Base-by-base conservation (phyloP, 2,113 vertebrate genomes). In the Anhinga anhinga region DNA sequence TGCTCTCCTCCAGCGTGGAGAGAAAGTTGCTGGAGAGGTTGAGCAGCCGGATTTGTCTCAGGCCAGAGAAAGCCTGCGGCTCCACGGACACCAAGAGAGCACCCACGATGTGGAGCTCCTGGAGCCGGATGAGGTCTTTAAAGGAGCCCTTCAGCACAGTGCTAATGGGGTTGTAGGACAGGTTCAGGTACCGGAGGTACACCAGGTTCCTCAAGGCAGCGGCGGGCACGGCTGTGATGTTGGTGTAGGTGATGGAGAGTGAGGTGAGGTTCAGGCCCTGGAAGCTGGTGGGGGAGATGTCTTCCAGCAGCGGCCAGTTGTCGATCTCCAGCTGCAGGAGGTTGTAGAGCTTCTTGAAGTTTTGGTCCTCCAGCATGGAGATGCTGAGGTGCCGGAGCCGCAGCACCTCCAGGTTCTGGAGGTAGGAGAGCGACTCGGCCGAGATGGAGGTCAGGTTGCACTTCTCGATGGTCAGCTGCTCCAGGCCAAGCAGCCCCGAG, bases 381-480 rank as follows among this genome's bases (percentile, higher is more conserved):
- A 99, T 99, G 82, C 98, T 98, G 95, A 99, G 99, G 97, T 99
- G 98, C n/a, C 99, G 98, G 58, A 99, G 98, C 42, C 99, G 98
- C 52, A 99, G 98, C 30, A 98, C 98, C 74, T 98, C 98, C 94
- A 99, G 97, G 86, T 98, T 99, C 29, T 98, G 99, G 86, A 99
- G 98, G 97, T 99, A 99, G 77, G 99, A 99, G 79, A 99, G 98
- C 2, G 99, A 98, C 97, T 99, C 99, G 0, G 98, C 98, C 0
- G 99, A 99, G 94, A 99, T 98, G 25, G 99, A 98, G 2, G 99
- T 99, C 97, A 99, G 98, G 97, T 99, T 99, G 98, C 99, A 99
- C 81, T 97, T 98, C 97, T 99, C 99, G 6, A 99, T 99, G 38
- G 99, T 99, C 85, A 99, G 96, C 97, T 99, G 99, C 63, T 97